Conservation (phyloP, 2,797 vertebrate genomes). For the Tympanoctomys barrerae region DNA sequence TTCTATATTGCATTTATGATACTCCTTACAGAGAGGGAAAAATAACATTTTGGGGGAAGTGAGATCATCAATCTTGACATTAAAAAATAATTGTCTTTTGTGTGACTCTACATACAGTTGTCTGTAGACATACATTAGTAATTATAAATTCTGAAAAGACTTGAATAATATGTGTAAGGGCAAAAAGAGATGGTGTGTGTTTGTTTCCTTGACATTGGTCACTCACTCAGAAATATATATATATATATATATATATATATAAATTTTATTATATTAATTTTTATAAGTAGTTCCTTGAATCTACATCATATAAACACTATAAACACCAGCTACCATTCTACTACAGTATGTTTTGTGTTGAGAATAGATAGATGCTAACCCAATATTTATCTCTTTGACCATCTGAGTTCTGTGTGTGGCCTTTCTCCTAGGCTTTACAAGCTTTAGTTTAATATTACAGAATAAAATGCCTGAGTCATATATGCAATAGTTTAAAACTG, state of each 20-base stretch:
- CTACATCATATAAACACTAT: neutral
- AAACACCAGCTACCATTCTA: neutral
- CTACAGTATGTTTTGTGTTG: neutral
- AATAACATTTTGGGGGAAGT: neutral
- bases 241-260: neutral
- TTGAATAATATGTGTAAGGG: neutral
- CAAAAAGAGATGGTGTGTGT: neutral
- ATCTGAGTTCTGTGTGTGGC: neutral
- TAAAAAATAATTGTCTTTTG: neutral
- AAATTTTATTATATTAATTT: neutral
- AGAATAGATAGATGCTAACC: neutral
- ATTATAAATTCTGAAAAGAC: neutral
- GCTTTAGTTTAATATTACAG: neutral
- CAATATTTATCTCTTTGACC: neutral
- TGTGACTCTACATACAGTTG: neutral
- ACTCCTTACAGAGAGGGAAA: neutral
- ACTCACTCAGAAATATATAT: neutral
- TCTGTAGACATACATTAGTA: neutral
- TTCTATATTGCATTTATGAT: neutral
- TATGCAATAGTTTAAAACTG: neutral
- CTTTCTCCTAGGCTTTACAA: neutral
- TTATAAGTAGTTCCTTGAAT: neutral
- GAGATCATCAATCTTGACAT: neutral
- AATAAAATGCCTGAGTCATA: neutral
- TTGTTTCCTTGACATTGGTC: slow-evolving; percentile 26